Evolutionary conservation across 1,140 invertebrate species (phyloP).

Genomic region (Caenorhabditis inopinata): DNA sequence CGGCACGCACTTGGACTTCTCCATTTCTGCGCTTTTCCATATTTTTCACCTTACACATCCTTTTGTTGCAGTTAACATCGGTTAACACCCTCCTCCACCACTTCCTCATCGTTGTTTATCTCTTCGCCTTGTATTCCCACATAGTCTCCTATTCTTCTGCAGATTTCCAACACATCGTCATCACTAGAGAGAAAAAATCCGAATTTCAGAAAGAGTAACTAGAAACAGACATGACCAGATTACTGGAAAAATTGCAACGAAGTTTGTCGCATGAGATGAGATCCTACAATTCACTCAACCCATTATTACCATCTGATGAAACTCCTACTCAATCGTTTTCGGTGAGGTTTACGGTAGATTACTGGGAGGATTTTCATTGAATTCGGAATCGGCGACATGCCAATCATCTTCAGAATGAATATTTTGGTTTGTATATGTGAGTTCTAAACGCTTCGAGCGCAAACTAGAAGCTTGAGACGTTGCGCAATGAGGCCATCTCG

Average conservation of each 20-base stretch:
- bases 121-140: background rate
- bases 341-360: background rate
- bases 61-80: constrained; percentile 13
- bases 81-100: no score
- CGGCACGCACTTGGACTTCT: no score
- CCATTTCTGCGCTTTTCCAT: background rate
- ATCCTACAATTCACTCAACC: background rate
- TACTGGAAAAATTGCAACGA: constrained; percentile 10
- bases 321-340: constrained; percentile 15
- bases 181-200: background rate
- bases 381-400: no score
- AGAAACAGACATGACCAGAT: background rate
- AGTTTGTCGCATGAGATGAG: constrained; percentile 16
- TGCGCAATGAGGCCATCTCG: no score
- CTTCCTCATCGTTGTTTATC: background rate
- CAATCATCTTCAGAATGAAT: no score
- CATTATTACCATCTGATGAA: constrained; percentile 6
- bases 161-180: no score
- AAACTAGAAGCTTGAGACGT: no score
- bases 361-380: no score
- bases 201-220: no score
- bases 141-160: background rate
- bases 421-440: no score
- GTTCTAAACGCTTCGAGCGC: no score
- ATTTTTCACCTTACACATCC: background rate